These are phyloP conservation scores for Isurus oxyrinchus DNA, from an alignment of 2,113 vertebrate species.

Conservation along the genomic window DNA sequence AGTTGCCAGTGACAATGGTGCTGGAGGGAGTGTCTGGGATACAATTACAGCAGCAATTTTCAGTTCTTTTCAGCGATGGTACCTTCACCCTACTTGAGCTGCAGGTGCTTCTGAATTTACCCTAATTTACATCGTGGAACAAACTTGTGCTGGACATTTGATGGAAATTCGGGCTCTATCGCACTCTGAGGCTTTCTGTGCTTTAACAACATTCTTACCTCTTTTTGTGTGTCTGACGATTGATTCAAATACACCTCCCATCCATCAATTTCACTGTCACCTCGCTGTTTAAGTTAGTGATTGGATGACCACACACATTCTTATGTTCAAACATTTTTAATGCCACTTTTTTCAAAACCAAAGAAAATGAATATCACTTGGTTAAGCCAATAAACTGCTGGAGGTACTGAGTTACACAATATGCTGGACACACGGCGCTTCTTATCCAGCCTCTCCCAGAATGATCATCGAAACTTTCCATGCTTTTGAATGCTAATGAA, in stretches of 20 bases:
- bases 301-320: not conserved
- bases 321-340: not conserved
- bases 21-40: no score
- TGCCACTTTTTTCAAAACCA: no score
- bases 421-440: no score
- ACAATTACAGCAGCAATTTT: not conserved
- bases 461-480: not conserved
- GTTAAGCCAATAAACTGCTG: no score
- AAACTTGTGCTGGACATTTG: not conserved
- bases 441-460: not conserved
- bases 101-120: not conserved
- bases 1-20: no score
- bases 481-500: not conserved
- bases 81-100: not conserved
- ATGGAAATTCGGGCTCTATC: not conserved
- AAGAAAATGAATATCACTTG: no score
- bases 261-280: not conserved
- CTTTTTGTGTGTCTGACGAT: not conserved
- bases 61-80: not conserved
- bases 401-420: no score
- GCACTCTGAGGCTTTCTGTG: not conserved
- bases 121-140: not conserved
- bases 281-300: not conserved
- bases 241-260: not conserved
- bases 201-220: not conserved